Percentiles rank a stretch among this genome's conserved stretches.
phyloP scores from a whole-genome alignment of 2,888 invertebrate species.

The Cecidostiba fungosa region DNA sequence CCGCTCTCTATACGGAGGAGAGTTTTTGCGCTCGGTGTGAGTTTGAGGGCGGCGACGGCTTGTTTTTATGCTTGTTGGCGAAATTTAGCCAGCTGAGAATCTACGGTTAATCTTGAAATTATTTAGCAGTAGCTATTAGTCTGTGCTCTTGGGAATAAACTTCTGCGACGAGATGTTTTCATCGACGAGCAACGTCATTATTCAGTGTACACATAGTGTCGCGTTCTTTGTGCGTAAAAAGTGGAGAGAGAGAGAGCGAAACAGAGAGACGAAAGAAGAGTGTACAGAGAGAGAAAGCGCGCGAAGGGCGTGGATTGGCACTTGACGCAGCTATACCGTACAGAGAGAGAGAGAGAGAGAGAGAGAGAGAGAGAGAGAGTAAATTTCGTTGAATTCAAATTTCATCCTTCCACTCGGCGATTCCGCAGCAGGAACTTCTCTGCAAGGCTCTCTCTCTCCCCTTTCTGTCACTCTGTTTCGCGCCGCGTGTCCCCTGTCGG shows the following conservation, averaged over 20 bases:
- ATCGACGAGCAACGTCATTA: too few species aligned
- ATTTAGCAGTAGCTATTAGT: too few species aligned
- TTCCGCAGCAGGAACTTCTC: background rate
- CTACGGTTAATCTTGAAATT: background rate
- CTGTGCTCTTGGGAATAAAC: too few species aligned
- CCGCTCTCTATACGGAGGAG: background rate
- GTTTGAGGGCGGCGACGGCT: background rate
- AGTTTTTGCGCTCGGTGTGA: background rate
- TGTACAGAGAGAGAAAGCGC: too few species aligned
- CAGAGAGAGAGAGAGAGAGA: background rate
- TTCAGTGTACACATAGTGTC: too few species aligned
- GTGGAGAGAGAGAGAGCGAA: background rate
- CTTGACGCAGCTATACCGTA: background rate
- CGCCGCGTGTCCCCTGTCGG: constrained; percentile 1
- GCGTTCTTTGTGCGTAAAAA: too few species aligned
- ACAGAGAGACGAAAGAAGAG: constrained; percentile 21
- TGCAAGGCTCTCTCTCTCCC: background rate
- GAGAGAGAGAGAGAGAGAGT: constrained; percentile 57
- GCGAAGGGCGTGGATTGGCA: constrained; percentile 8
- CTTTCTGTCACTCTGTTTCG: background rate
- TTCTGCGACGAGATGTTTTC: too few species aligned
- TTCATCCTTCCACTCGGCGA: constrained; percentile 66
- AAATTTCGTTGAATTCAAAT: constrained; percentile 70
- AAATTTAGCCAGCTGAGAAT: background rate
- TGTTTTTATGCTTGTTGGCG: background rate